Evolutionary conservation across 2,113 vertebrate genomes (phyloP).

Genomic region (Heliornis fulica): DNA sequence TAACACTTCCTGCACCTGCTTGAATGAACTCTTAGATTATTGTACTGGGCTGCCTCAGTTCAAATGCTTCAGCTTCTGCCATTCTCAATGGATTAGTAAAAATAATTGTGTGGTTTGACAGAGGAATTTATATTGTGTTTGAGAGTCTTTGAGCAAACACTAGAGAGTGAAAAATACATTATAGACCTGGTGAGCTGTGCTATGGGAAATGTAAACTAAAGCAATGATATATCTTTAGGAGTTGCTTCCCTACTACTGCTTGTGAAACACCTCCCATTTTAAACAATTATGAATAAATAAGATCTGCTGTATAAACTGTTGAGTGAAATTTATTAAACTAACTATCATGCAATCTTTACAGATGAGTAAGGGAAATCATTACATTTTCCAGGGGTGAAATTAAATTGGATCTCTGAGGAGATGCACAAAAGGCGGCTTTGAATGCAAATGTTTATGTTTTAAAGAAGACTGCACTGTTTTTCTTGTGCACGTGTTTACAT

Average conservation of each 20-base stretch:
- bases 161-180: constrained; percentile 68
- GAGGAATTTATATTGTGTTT: constrained; percentile 65
- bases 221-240: constrained; percentile 20
- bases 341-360: constrained; percentile 17
- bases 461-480: neutral
- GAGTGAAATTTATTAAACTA: constrained; percentile 13
- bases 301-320: neutral
- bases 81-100: constrained; percentile 67
- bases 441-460: neutral
- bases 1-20: constrained; percentile 41
- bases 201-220: constrained; percentile 46
- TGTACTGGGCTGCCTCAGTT: constrained; percentile 35
- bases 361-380: neutral
- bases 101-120: constrained; percentile 65
- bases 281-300: constrained; percentile 43
- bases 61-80: constrained; percentile 50
- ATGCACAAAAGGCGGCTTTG: neutral
- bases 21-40: constrained; percentile 57
- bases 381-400: neutral
- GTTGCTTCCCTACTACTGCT: constrained; percentile 45
- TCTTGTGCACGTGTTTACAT: neutral
- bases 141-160: constrained; percentile 66
- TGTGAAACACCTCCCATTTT: constrained; percentile 24
- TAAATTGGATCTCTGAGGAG: neutral
- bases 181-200: neutral